Evolutionary conservation across 2,888 invertebrate genomes (phyloP).

Genomic region (Tricholauxania praeusta): DNA sequence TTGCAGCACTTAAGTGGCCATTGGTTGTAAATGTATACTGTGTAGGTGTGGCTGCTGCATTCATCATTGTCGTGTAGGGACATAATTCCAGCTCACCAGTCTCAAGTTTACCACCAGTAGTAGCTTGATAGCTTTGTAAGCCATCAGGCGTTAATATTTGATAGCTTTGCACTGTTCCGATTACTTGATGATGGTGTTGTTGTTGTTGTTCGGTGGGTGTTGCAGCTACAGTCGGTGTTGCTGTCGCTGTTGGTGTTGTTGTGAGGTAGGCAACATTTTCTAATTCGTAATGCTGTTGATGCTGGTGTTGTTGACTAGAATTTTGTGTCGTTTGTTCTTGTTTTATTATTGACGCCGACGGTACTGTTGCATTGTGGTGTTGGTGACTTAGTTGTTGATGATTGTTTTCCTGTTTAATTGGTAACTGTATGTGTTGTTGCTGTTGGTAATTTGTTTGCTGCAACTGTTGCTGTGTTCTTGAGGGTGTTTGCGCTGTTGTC

Average conservation of each 20-base stretch:
- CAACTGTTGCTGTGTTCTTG: slow-evolving; percentile 50
- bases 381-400: slow-evolving; percentile 44
- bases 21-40: slow-evolving; percentile 62
- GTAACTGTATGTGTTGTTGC: slow-evolving; percentile 42
- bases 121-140: slow-evolving; percentile 61
- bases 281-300: slow-evolving; percentile 60
- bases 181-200: slow-evolving; percentile 47
- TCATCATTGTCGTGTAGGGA: slow-evolving; percentile 56
- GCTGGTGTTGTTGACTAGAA: slow-evolving; percentile 36
- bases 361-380: slow-evolving; percentile 23
- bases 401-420: slow-evolving; percentile 38
- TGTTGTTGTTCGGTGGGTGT: slow-evolving; percentile 56
- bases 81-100: slow-evolving; percentile 59
- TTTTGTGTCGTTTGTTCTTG: slow-evolving; percentile 15
- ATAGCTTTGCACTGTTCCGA: slow-evolving; percentile 66
- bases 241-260: slow-evolving; percentile 57
- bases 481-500: slow-evolving; percentile 52
- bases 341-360: slow-evolving; percentile 14
- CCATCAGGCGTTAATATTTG: slow-evolving; percentile 65
- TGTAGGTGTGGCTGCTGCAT: slow-evolving; percentile 52
- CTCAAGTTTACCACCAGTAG: slow-evolving; percentile 52
- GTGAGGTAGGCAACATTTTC: slow-evolving; percentile 65
- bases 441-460: slow-evolving; percentile 44
- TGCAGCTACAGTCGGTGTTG: slow-evolving; percentile 47
- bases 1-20: slow-evolving; percentile 53